Percentiles rank a stretch among this genome's conserved stretches.
Evolutionary conservation across 2,113 vertebrate genomes (phyloP).

Genomic region (Argyrosomus japonicus): DNA sequence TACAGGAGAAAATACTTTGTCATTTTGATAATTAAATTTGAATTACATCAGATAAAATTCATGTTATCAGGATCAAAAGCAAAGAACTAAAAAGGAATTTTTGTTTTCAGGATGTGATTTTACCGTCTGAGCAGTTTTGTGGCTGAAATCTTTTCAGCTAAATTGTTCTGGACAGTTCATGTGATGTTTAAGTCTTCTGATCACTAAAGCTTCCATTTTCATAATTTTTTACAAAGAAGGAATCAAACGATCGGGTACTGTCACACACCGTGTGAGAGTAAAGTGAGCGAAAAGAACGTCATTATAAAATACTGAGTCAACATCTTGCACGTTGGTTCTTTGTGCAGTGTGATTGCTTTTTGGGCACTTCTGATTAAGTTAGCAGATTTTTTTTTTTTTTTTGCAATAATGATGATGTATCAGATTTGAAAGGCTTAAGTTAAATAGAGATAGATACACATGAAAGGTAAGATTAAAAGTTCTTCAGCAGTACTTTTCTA

Average conservation of each 20-base stretch:
- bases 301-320: neutral
- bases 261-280: neutral
- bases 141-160: neutral
- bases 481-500: neutral
- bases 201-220: neutral
- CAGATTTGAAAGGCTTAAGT: neutral
- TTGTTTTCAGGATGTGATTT: neutral
- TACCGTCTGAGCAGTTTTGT: neutral
- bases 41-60: neutral
- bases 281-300: neutral
- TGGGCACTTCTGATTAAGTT: neutral
- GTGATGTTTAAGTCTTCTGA: neutral
- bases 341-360: neutral
- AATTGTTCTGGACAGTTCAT: neutral
- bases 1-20: neutral
- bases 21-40: neutral
- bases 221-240: neutral
- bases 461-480: neutral
- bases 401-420: neutral
- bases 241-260: neutral
- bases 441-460: neutral
- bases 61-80: neutral
- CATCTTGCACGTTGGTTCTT: neutral
- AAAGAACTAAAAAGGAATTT: neutral
- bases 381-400: too few species aligned